phyloP scores from a whole-genome alignment of 1,140 invertebrate genomes.

The Idris sp. region DNA sequence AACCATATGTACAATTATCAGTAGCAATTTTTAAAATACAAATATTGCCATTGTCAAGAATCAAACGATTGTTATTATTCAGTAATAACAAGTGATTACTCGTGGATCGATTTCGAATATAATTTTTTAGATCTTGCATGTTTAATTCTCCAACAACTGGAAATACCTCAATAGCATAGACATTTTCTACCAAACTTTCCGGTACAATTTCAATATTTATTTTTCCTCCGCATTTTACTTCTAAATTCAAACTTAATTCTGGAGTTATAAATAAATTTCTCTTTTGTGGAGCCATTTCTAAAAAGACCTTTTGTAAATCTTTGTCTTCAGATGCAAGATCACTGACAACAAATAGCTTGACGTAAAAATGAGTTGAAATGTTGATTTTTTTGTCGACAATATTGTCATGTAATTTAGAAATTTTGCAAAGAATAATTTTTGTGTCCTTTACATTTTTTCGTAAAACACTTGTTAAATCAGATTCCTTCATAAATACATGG shows the following conservation, averaged over 20 bases:
- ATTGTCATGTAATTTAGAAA: slow-evolving; percentile 51
- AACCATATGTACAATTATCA: slow-evolving; percentile 79
- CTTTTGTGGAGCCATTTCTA: background rate
- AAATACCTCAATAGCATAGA: slow-evolving; percentile 78
- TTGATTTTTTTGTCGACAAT: slow-evolving; percentile 41
- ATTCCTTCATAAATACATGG: slow-evolving; percentile 28
- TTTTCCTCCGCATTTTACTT: slow-evolving; percentile 72
- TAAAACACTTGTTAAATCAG: background rate
- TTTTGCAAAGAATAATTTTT: slow-evolving; percentile 47
- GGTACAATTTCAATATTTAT: slow-evolving; percentile 66
- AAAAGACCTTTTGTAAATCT: slow-evolving; percentile 25
- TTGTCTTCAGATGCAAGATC: slow-evolving; percentile 18
- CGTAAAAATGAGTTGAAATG: slow-evolving; percentile 41
- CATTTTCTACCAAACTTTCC: slow-evolving; percentile 6
- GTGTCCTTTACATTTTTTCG: background rate
- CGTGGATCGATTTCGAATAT: slow-evolving; percentile 77
- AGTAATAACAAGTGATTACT: slow-evolving; percentile 79
- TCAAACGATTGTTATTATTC: slow-evolving; percentile 80
- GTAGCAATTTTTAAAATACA: slow-evolving; percentile 80
- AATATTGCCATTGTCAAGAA: slow-evolving; percentile 76
- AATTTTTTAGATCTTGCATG: slow-evolving; percentile 81
- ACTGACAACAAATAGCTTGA: slow-evolving; percentile 65
- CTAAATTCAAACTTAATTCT: slow-evolving; percentile 66
- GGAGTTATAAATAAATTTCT: slow-evolving; percentile 60
- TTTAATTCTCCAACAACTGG: slow-evolving; percentile 74